Evolutionary conservation across 2,113 vertebrate genomes (phyloP), one percentile per base, ranked within the genome.

Genomic region (Monarcha castaneiventris): DNA sequence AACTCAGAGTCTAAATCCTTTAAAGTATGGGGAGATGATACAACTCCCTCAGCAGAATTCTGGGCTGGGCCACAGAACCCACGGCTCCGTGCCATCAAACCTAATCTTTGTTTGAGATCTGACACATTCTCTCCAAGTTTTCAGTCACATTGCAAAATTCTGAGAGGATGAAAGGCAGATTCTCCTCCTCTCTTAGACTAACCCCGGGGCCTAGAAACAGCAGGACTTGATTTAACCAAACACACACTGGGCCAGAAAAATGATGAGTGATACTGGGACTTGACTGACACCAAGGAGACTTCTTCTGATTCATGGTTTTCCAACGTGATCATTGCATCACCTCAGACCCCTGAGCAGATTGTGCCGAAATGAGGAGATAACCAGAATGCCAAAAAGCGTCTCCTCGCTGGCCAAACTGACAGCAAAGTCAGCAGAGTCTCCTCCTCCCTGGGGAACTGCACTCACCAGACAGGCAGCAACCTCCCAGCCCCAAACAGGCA

Each of bases 151-250:
- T 91, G 89, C 95, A 96, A 91, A 95, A 87, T 5, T 83, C 59
- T 23, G 62, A 89, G 75, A 88, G 90, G 95, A 95, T 93, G 95
- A 96, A 94, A 96, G 82, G 75, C 90, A 83, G 78, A 76, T 69
- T 77, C 81, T 89, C 51, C 52, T 80, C 59, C 87, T 71, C 78
- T 82, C 74, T 91, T 32, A 87, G 74, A 82, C 84, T 77, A 79
- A 94, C 71, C 84, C 94, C 14, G 15, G 75, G 96, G 94, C 79
- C 78, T 66, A 25, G 66, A 83, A 95, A 92, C 96, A 96, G 94
- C 93, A 93, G 93, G 89, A 93, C 49, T 93, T 80, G 58, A 94
- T 96, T 95, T 95, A 95, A 91, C 77, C 75, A 94, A 91, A 66
- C 87, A 87, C 33, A 64, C 46, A 46, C 55, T 48, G 69, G 87